These are phyloP conservation scores for Dione juno DNA, from an alignment of 2,888 invertebrate species.

Conservation along the genomic window DNA sequence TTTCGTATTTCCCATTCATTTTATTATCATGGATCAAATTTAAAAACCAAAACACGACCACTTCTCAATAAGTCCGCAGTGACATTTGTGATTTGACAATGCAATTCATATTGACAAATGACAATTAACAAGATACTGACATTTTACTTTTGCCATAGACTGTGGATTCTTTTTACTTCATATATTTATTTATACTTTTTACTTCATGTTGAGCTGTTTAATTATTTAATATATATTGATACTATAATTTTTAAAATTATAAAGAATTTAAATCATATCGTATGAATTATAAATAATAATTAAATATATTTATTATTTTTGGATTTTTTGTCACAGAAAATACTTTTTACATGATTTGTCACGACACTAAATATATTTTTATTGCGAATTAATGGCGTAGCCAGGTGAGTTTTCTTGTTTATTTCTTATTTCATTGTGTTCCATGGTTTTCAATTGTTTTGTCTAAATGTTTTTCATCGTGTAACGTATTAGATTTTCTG, in stretches of 20 bases:
- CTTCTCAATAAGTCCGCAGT: constrained; percentile 53
- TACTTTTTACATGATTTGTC: constrained; percentile 42
- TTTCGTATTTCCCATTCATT: constrained; percentile 61
- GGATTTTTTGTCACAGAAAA: constrained; percentile 23
- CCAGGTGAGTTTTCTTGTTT: constrained; percentile 83
- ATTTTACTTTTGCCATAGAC: constrained; percentile 30
- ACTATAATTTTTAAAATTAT: constrained; percentile 11
- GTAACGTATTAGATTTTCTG: constrained; percentile 75
- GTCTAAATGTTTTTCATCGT: constrained; percentile 78
- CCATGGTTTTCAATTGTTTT: constrained; percentile 82
- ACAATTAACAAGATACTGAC: constrained; percentile 28
- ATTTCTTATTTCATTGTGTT: constrained; percentile 80
- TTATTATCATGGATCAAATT: constrained; percentile 54
- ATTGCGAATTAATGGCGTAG: constrained; percentile 84
- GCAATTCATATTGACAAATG: background rate
- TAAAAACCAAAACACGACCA: constrained; percentile 67
- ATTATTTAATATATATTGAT: background rate
- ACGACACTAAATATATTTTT: constrained; percentile 74
- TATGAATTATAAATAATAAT: background rate
- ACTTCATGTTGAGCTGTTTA: background rate
- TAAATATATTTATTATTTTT: background rate
- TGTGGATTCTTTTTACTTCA: background rate
- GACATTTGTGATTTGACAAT: constrained; percentile 54
- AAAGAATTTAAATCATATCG: background rate
- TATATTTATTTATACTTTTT: background rate